phyloP scores from a whole-genome alignment of 1,140 invertebrate species.

The Drosophila cardini region DNA sequence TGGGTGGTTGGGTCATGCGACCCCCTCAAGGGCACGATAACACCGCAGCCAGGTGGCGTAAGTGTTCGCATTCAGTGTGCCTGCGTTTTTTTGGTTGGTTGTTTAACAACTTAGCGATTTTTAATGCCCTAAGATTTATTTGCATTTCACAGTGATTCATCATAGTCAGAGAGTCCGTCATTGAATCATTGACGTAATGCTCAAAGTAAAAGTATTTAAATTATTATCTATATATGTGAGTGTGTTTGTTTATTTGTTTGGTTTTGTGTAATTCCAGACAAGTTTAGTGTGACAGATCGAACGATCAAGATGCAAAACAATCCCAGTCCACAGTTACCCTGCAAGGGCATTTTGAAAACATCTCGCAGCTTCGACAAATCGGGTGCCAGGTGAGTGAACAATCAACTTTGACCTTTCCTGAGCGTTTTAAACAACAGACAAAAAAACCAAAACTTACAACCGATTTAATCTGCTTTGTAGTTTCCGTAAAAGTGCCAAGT shows the following conservation, averaged over 20 bases:
- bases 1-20: constrained; percentile 48
- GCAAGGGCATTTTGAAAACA: constrained; percentile 96
- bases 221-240: constrained; percentile 19
- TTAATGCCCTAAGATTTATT: constrained; percentile 46
- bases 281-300: constrained; percentile 16
- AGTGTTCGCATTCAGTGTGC: constrained; percentile 42
- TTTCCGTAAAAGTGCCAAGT: constrained; percentile 93
- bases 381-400: constrained; percentile 68
- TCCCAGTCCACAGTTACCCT: constrained; percentile 88
- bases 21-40: constrained; percentile 67
- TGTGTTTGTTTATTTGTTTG: constrained; percentile 1
- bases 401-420: constrained; percentile 44
- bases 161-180: constrained; percentile 34
- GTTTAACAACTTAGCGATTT: constrained; percentile 43
- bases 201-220: constrained; percentile 49
- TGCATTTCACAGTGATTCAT: constrained; percentile 55
- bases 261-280: constrained; percentile 36
- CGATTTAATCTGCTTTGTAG: constrained; percentile 65
- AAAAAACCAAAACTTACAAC: constrained; percentile 61
- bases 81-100: constrained; percentile 23
- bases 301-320: constrained; percentile 75
- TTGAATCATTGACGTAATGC: constrained; percentile 64
- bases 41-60: constrained; percentile 61
- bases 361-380: constrained; percentile 94
- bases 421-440: too few species aligned